Evolutionary conservation across 2,113 vertebrate genomes (phyloP).

Genomic region (Chascanopsetta lugubris): DNA sequence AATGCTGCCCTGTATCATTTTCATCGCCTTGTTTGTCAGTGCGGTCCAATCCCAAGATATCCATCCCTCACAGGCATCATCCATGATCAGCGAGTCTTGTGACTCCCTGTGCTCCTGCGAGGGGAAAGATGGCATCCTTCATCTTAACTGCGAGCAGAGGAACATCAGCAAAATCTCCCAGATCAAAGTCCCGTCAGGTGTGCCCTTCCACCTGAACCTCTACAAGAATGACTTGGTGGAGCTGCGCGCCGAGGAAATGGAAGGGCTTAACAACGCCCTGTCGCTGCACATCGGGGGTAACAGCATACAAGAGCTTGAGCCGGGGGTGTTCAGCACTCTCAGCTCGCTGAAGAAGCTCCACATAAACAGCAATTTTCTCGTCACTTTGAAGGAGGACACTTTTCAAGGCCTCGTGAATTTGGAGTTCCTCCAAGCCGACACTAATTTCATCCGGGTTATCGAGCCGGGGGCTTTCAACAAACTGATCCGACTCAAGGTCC

Average conservation of each 20-base stretch:
- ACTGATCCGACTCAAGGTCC: conserved; percentile 94
- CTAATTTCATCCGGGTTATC: conserved; percentile 95
- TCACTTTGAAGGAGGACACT: conserved; percentile 93
- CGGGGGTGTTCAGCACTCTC: conserved; percentile 91
- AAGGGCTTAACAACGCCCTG: conserved; percentile 87
- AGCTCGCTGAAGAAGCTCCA: conserved; percentile 93
- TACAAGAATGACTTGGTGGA: conserved; percentile 91
- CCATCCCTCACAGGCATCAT: conserved; percentile 76
- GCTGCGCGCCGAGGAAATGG: conserved; percentile 88
- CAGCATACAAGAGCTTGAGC: conserved; percentile 94
- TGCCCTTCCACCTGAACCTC: conserved; percentile 92
- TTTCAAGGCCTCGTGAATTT: conserved; percentile 95
- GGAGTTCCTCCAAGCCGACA: conserved; percentile 97
- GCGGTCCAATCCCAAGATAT: conserved; percentile 78
- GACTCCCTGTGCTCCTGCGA: conserved; percentile 90
- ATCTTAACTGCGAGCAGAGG: conserved; percentile 92
- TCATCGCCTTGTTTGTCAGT: conserved; percentile 81
- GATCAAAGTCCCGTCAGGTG: conserved; percentile 87
- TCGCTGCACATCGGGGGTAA: conserved; percentile 95
- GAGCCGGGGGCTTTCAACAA: conserved; percentile 98
- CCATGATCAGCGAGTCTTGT: conserved; percentile 83
- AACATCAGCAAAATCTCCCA: conserved; percentile 90
- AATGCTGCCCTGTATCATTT: conserved; percentile 88
- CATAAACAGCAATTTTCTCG: conserved; percentile 97
- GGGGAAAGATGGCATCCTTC: conserved; percentile 88